phyloP scores from a whole-genome alignment of 2,797 vertebrate genomes.

The Rhinogobio ventralis region DNA sequence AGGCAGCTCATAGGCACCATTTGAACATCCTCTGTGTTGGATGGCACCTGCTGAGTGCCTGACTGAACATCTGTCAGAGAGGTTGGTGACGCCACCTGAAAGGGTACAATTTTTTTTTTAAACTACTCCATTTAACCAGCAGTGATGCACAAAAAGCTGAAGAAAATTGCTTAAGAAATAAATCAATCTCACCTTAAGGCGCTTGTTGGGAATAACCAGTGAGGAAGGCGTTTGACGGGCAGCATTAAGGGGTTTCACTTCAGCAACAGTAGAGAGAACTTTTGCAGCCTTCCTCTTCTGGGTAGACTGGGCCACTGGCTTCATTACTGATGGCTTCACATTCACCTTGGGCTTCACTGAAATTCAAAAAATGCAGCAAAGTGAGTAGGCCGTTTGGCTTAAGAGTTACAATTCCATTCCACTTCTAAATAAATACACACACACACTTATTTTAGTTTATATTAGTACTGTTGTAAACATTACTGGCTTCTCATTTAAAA shows the following conservation, averaged over 20 bases:
- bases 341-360: constrained; percentile 88
- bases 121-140: not conserved
- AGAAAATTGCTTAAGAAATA: not conserved
- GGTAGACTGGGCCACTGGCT: constrained; percentile 73
- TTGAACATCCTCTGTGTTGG: constrained; percentile 14
- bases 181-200: constrained; percentile 68
- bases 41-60: constrained; percentile 14
- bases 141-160: not conserved
- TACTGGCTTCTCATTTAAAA: not conserved
- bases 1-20: not conserved
- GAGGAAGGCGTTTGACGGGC: constrained; percentile 60
- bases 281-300: constrained; percentile 81
- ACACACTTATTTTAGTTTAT: not conserved
- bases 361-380: constrained; percentile 38
- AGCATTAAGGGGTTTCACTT: constrained; percentile 86
- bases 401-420: not conserved
- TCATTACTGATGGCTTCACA: constrained; percentile 86
- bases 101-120: no score
- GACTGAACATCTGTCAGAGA: constrained; percentile 17
- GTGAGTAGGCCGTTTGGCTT: not conserved
- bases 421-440: not conserved
- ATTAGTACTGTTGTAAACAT: not conserved
- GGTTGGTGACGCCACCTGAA: constrained; percentile 19
- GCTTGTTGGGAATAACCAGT: constrained; percentile 41
- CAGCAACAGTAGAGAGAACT: constrained; percentile 82